These are phyloP conservation scores for Spatulosminthurus flaviceps DNA, from an alignment of 2,888 invertebrate genomes.

Conservation along the genomic window DNA sequence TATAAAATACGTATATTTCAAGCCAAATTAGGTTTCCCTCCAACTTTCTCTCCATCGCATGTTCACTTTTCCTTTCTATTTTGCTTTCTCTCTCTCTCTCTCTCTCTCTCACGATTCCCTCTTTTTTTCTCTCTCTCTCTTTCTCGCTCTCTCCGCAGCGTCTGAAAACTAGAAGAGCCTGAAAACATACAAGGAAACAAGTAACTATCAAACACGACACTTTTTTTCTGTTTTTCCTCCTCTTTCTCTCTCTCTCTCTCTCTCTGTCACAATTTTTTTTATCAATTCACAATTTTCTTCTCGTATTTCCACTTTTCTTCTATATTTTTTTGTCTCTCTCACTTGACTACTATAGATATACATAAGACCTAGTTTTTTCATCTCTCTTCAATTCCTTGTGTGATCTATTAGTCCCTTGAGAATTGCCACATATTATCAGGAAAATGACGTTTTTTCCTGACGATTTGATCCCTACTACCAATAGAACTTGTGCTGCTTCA, in stretches of 20 bases:
- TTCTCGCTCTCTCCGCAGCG: not conserved
- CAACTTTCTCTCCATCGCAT: not conserved
- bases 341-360: too few relatives aligned
- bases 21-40: not conserved
- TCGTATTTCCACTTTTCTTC: conserved; percentile 13
- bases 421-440: conserved; percentile 2
- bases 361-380: not conserved
- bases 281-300: conserved; percentile 14
- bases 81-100: not conserved
- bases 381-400: not conserved
- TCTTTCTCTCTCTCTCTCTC: too few relatives aligned
- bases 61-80: not conserved
- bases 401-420: conserved; percentile 10
- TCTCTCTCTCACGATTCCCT: not conserved
- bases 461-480: not conserved
- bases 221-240: not conserved
- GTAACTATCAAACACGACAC: not conserved
- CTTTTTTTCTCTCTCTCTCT: not conserved
- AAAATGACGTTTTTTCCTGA: conserved; percentile 12
- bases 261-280: conserved; percentile 1
- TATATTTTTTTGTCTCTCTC: not conserved
- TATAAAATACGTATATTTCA: not conserved
- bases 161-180: not conserved
- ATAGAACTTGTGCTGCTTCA: not conserved
- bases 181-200: not conserved